Evolutionary conservation across 2,113 vertebrate species (phyloP).

Genomic region (Trogon melanurus): DNA sequence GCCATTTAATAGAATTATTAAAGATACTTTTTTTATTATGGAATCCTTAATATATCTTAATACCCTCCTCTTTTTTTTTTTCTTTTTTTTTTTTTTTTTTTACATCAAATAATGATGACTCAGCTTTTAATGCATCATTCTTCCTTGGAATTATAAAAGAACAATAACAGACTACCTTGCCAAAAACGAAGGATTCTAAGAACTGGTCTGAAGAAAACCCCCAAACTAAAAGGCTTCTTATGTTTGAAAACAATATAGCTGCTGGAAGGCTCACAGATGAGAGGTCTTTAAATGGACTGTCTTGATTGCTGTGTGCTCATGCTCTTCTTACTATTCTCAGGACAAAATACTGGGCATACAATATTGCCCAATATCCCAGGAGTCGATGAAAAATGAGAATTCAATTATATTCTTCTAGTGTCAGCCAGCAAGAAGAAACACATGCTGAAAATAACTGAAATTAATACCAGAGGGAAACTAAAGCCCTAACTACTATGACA

Average conservation of each 20-base stretch:
- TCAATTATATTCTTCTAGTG: not conserved
- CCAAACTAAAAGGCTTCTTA: not conserved
- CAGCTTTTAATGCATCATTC: not conserved
- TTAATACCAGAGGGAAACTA: not conserved
- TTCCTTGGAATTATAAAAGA: not conserved
- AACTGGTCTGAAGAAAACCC: not conserved
- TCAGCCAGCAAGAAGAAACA: not conserved
- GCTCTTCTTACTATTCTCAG: not conserved
- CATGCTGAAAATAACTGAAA: not conserved
- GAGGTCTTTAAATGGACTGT: not conserved
- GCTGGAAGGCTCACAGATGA: not conserved
- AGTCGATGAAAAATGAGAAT: not conserved
- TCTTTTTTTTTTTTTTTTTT: not conserved
- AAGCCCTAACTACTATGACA: not conserved
- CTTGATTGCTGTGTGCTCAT: not conserved
- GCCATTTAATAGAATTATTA: not conserved
- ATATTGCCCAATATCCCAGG: not conserved
- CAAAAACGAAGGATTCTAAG: not conserved
- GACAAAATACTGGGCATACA: not conserved
- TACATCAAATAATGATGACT: not conserved
- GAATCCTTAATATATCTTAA: not conserved
- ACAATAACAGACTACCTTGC: not conserved
- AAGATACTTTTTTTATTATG: not conserved
- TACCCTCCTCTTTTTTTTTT: not conserved
- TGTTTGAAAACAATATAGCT: not conserved